Base-by-base conservation (phyloP, 2,888 invertebrate genomes). In the Branchellion lobata region DNA sequence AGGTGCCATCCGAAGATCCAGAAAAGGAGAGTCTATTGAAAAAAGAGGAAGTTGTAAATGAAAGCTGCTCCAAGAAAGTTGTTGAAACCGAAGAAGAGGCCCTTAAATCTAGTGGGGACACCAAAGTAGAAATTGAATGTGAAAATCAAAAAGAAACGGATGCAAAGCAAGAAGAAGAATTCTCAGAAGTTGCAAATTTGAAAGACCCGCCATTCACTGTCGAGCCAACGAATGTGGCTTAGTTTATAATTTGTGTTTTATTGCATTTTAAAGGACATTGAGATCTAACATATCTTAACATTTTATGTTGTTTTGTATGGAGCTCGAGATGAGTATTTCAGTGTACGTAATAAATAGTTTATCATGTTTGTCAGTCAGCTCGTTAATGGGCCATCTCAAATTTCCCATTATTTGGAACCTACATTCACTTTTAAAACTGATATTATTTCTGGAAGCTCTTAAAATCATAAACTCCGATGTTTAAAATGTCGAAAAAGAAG, bases 401-500 rank as follows among this genome's bases (percentile, higher is more conserved):
- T n/a, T n/a, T n/a, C n/a, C n/a, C n/a, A n/a, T n/a, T n/a, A n/a
- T 47, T 47, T 47, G 11, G 8, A 14, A 47, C 47, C 47, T 47
- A 47, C 11, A 47, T 47, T 47, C 47, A 14, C 47, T 47, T 47
- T 47, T 47, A n/a, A n/a, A n/a, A n/a, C n/a, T n/a, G n/a, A n/a
- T n/a, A n/a, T n/a, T n/a, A 18, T 47, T 14, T 47, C 18, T 47
- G 18, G 18, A 47, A 14, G 47, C 8, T 47, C 47, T 47, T 8
- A 47, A 14, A 47, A 47, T 14, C 47, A 47, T 14, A 14, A 47
- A 18, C 47, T 8, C 8, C 8, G 18, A 47, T 47, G 47, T 72
- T 29, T 24, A 72, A 72, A 75, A 75, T 75, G 51, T 75, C 33
- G 29, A 51, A 1, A 0, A 75, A 75, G 47, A 53, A 27, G 29